Conservation (phyloP, 2,113 vertebrate species). For the Taurulus bubalis region DNA sequence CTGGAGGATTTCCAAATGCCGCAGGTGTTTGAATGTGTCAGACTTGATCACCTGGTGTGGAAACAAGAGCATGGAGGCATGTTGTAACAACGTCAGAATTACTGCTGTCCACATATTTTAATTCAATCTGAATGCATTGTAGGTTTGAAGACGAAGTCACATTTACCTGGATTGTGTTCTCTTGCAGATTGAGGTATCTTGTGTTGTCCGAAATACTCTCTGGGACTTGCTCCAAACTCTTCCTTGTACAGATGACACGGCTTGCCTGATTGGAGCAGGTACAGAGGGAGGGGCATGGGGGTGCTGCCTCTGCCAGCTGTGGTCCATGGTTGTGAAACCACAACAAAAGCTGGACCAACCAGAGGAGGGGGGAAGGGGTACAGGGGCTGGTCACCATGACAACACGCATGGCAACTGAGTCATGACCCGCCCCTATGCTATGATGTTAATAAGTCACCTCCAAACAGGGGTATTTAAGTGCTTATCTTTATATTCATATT, state of each 20-base stretch:
- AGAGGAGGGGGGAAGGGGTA: slow-evolving; percentile 84
- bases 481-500: slow-evolving; percentile 69
- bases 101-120: slow-evolving; percentile 9
- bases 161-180: slow-evolving; percentile 91
- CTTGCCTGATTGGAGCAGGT: slow-evolving; percentile 97
- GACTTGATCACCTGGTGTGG: slow-evolving; percentile 90
- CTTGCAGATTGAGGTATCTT: slow-evolving; percentile 97
- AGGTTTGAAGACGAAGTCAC: slow-evolving; percentile 14
- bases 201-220: slow-evolving; percentile 95
- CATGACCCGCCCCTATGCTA: slow-evolving; percentile 86
- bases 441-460: slow-evolving; percentile 76
- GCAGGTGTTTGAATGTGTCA: slow-evolving; percentile 96
- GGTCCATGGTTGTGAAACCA: slow-evolving; percentile 84
- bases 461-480: slow-evolving; percentile 66
- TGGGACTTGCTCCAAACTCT: slow-evolving; percentile 91
- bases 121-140: background rate
- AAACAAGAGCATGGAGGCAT: slow-evolving; percentile 46
- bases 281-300: slow-evolving; percentile 89
- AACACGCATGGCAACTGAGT: slow-evolving; percentile 88
- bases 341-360: slow-evolving; percentile 80
- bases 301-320: slow-evolving; percentile 81
- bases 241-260: slow-evolving; percentile 93
- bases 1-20: slow-evolving; percentile 97
- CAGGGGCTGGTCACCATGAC: slow-evolving; percentile 87
- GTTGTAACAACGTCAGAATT: slow-evolving; percentile 40